A percentile compares a stretch with the other conserved stretches of the same genome.
phyloP scores from a whole-genome alignment of 2,113 vertebrate genomes.

The Stercorarius parasiticus region DNA sequence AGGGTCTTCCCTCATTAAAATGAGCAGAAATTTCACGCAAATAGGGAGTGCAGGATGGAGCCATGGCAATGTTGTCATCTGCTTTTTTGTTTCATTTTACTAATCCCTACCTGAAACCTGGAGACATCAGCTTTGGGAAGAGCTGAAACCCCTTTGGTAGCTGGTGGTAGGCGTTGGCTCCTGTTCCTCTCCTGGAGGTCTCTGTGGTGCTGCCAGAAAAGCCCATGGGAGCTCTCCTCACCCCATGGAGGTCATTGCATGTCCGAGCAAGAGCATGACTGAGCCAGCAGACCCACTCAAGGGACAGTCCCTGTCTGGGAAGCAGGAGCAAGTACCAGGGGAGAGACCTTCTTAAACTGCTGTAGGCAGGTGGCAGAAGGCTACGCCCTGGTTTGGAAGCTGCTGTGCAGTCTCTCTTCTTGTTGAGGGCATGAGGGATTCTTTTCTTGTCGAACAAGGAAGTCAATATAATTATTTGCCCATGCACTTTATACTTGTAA shows the following conservation, averaged over 20 bases:
- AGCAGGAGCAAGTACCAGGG: background rate
- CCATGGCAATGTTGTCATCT: background rate
- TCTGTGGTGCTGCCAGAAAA: background rate
- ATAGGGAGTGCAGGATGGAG: background rate
- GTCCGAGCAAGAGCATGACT: background rate
- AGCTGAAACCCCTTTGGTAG: background rate
- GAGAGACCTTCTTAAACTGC: background rate
- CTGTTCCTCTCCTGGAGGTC: background rate
- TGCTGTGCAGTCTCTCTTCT: background rate
- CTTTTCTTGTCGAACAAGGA: background rate
- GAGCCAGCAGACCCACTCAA: background rate
- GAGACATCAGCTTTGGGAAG: background rate
- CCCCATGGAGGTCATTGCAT: background rate
- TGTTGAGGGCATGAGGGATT: fast-evolving
- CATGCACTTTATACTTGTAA: background rate
- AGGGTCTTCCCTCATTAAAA: background rate
- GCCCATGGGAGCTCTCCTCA: background rate
- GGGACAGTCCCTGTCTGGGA: background rate
- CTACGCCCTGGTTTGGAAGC: background rate
- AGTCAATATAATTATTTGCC: background rate
- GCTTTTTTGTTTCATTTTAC: background rate
- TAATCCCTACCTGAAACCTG: background rate
- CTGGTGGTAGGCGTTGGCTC: background rate
- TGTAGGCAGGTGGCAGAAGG: background rate
- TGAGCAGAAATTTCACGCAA: background rate